Evolutionary conservation across 2,113 vertebrate genomes (phyloP), one percentile per base, ranked within the genome.

Genomic region (Daphoenositta chrysoptera): DNA sequence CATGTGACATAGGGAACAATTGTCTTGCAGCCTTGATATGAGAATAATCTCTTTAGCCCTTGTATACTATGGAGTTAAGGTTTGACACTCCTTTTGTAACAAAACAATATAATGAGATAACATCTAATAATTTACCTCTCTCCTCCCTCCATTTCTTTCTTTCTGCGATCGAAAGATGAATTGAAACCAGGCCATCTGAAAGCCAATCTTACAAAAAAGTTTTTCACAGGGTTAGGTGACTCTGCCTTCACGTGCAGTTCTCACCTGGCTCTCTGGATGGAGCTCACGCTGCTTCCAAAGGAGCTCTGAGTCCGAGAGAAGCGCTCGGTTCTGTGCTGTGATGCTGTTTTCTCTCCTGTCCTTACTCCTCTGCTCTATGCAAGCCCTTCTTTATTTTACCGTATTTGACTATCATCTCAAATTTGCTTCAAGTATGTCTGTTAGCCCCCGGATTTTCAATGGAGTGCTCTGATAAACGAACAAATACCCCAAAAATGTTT

Each of bases 261-360:
- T 96, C 48, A 28, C 95, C 93, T 92, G 70, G 86, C 89, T 97
- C 98, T 98, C 97, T 98, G 96, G 98, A 96, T 96, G 98, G 98
- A 96, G 98, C 98, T 98, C 97, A 60, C 47, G 96, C 88, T 93
- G 96, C 97, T 98, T 97, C 83, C 89, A 97, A 96, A 94, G 87
- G 47, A 61, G 42, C 37, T 79, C 82, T 1, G 31, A 39, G 47
- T 20, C 15, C 2, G n/a, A 65, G 61, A 72, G 58, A 58, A 93
- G 69, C 40, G 4, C 63, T 87, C 24, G 3, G 75, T 75, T 93
- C 94, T 92, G 61, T n/a, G 65, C 78, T 78, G 48, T 60, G 88
- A 69, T 81, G 87, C 84, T 91, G 90, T 78, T 87, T 94, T 83
- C 75, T 80, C 35, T 47, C 47, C n/a, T 39, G n/a, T 83, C 66